Percentiles rank a stretch among this genome's conserved stretches.
These are phyloP conservation scores for Macropis europaea DNA, from an alignment of 2,888 invertebrate genomes.

Conservation along the genomic window DNA sequence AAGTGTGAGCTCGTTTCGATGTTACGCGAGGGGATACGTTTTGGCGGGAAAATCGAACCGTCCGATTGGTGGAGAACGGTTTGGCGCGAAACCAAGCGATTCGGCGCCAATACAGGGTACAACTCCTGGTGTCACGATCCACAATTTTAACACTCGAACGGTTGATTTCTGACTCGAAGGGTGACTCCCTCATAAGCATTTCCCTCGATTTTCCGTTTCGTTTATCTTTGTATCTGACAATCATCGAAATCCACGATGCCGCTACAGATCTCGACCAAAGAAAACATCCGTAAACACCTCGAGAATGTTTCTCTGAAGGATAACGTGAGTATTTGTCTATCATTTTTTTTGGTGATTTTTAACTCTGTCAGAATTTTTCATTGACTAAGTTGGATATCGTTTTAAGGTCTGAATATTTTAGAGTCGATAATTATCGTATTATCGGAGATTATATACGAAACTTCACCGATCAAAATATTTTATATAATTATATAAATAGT, in stretches of 20 bases:
- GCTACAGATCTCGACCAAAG: slow-evolving; percentile 74
- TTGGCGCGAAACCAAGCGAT: slow-evolving; percentile 35
- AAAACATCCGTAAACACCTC: slow-evolving; percentile 71
- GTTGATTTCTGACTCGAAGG: not conserved
- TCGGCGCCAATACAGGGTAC: not conserved
- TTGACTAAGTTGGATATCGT: too few species aligned
- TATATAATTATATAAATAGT: too few species aligned
- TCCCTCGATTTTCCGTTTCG: not conserved
- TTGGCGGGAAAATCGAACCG: slow-evolving; percentile 41
- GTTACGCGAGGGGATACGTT: not conserved
- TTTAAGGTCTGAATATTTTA: too few species aligned
- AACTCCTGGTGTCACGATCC: not conserved
- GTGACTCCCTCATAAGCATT: not conserved
- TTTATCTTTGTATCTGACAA: not conserved
- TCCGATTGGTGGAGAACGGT: slow-evolving; percentile 30
- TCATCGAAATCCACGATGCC: slow-evolving; percentile 53
- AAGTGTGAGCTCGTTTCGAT: not conserved
- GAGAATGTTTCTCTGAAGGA: slow-evolving; percentile 70
- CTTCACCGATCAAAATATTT: too few species aligned
- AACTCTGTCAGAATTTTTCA: too few species aligned
- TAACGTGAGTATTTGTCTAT: slow-evolving; percentile 64
- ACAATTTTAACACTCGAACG: not conserved
- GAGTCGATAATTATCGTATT: too few species aligned
- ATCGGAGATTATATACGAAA: too few species aligned
- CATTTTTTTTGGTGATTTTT: not conserved